phyloP scores from a whole-genome alignment of 2,888 invertebrate species.

The Agrilus cyanescens region DNA sequence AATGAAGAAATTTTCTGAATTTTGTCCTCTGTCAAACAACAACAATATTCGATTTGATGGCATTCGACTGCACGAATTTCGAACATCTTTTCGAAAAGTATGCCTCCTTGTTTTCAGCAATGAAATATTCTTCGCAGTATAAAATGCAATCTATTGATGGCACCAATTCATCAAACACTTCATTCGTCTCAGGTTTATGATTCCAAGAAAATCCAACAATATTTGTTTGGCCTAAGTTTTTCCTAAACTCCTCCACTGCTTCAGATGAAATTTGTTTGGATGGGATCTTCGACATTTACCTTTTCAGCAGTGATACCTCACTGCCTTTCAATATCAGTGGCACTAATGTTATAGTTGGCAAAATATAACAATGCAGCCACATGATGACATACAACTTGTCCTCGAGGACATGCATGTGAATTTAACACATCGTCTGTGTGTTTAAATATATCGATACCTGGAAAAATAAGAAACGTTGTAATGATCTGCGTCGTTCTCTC shows the following conservation, averaged over 20 bases:
- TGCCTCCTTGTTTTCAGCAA: neutral
- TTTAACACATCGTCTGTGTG: neutral
- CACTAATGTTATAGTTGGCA: constrained; percentile 1
- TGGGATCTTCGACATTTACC: neutral
- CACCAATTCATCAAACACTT: neutral
- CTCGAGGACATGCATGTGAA: neutral
- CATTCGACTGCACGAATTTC: too few species aligned
- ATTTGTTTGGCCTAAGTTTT: neutral
- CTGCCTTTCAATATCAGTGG: neutral
- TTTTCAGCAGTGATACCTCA: neutral
- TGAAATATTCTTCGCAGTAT: neutral
- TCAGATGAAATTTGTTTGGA: neutral
- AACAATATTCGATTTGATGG: too few species aligned
- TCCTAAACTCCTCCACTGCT: neutral
- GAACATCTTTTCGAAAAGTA: neutral
- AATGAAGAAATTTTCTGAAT: too few species aligned
- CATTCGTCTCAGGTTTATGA: neutral
- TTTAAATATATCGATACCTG: neutral
- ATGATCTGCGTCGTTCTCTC: too few species aligned
- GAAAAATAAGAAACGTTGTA: neutral
- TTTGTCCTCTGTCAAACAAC: too few species aligned
- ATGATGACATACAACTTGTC: neutral
- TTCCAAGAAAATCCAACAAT: constrained; percentile 4
- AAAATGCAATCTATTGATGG: neutral
- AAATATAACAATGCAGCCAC: neutral